phyloP scores from a whole-genome alignment of 2,888 invertebrate genomes.

The Helleia helle region DNA sequence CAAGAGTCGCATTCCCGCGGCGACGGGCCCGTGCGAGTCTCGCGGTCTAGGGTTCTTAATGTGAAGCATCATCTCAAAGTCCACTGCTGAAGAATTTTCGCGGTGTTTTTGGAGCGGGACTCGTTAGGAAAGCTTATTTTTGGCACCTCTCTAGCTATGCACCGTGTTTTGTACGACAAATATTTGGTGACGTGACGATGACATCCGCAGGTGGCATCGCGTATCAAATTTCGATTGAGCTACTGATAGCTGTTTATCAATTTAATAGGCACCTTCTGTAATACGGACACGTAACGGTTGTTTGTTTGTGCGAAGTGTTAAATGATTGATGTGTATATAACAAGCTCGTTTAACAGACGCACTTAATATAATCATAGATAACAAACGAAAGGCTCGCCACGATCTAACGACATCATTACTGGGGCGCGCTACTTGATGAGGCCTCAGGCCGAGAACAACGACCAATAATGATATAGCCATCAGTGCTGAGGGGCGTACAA shows the following conservation, averaged over 20 bases:
- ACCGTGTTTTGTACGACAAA: background rate
- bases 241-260: background rate
- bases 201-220: too few species aligned
- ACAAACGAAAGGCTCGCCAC: background rate
- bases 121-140: conserved; percentile 10
- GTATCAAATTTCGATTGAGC: background rate
- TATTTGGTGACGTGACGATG: conserved; percentile 1
- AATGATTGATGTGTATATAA: too few species aligned
- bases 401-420: background rate
- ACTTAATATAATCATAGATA: background rate
- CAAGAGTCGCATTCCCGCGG: conserved; percentile 35
- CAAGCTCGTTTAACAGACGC: background rate
- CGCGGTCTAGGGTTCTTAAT: conserved; percentile 58
- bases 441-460: too few species aligned
- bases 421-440: too few species aligned
- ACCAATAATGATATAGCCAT: too few species aligned
- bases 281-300: too few species aligned
- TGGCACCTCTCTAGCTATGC: conserved; percentile 4
- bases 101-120: conserved; percentile 11
- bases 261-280: too few species aligned
- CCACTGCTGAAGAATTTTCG: conserved; percentile 22
- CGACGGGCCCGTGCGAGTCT: conserved; percentile 49
- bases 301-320: too few species aligned
- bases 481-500: too few species aligned
- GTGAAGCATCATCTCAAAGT: conserved; percentile 51